Percentiles rank a stretch among this genome's conserved stretches.
Evolutionary conservation across 1,140 invertebrate genomes (phyloP).

Genomic region (Tetraneura akinire): DNA sequence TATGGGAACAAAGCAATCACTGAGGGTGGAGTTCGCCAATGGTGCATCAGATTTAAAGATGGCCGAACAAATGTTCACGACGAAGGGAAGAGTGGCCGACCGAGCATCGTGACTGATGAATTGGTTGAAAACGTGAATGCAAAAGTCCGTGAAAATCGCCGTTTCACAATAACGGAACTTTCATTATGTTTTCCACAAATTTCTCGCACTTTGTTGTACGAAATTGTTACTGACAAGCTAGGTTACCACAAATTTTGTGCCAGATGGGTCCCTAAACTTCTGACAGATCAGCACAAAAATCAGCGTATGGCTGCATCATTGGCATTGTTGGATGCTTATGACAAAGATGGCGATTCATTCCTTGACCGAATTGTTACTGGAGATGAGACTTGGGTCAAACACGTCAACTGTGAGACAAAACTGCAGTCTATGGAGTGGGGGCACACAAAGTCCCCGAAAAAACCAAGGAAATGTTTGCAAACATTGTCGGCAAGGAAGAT

Average conservation of each 20-base stretch:
- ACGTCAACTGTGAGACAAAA: slow-evolving; percentile 54
- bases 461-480: slow-evolving; percentile 7
- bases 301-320: background rate
- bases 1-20: slow-evolving; percentile 4
- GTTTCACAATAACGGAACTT: background rate
- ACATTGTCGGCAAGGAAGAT: background rate
- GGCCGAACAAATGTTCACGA: slow-evolving; percentile 22
- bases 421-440: slow-evolving; percentile 25
- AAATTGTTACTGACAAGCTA: background rate
- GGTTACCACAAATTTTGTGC: background rate
- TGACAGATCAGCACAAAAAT: background rate
- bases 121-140: background rate
- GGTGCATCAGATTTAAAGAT: slow-evolving; percentile 11
- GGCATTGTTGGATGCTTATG: background rate
- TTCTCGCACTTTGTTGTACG: background rate
- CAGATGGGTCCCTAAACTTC: background rate
- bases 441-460: background rate
- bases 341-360: background rate
- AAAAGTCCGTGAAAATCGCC: background rate
- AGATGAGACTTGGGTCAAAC: slow-evolving; percentile 55
- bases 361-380: slow-evolving; percentile 53
- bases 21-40: background rate
- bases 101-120: slow-evolving; percentile 21
- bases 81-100: background rate
- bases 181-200: background rate